Base-by-base conservation (phyloP, 92 coral and sea anemone species). In the Parazoanthus swiftii region DNA sequence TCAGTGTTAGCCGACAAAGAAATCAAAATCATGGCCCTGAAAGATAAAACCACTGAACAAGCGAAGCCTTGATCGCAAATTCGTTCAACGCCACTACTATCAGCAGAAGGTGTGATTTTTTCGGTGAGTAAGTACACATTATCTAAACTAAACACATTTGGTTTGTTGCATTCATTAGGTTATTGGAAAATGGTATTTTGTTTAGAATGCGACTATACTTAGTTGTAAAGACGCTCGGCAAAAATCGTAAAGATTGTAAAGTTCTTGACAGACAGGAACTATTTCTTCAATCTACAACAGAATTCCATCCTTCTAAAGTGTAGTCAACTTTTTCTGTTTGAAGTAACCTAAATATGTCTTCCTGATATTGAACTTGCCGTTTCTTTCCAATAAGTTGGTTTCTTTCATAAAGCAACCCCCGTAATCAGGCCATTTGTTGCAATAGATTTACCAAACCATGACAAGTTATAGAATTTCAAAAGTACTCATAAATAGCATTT, bases 21-120 rank as follows among this genome's bases (percentile, higher is more conserved):
- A 84, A 84, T 68, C 66, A 84, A 71, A 84, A 43, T 36, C 77
- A 68, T 71, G 76, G 74, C 36, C 54, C 50, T 68, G 76, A n/a
- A 82, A 84, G 77, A 44, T 18, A 16, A 68, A 84, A 70, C 39
- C 66, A 84, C 26, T 70, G 65, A 84, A 71, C 38, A 70, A 68
- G 78, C 42, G 74, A 44, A 68, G n/a, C 48, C 67, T 6, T 71
- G 74, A 71, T 25, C 20, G 29, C 18, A 18, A 71, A 11, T 13
- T 71, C 26, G 51, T 26, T 26, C 51, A 6, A 50, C 43, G 76
- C 43, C 4, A 36, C 25, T 39, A 23, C 44, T 21, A 15, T 20
- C 37, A 81, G 33, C 76, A 23, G 25, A n/a, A 67, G 77, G 43
- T 1, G 44, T 35, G 29, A 54, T 14, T 29, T 79, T 56, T 48